Conservation (phyloP, 2,113 vertebrate genomes). For the Rhea pennata region DNA sequence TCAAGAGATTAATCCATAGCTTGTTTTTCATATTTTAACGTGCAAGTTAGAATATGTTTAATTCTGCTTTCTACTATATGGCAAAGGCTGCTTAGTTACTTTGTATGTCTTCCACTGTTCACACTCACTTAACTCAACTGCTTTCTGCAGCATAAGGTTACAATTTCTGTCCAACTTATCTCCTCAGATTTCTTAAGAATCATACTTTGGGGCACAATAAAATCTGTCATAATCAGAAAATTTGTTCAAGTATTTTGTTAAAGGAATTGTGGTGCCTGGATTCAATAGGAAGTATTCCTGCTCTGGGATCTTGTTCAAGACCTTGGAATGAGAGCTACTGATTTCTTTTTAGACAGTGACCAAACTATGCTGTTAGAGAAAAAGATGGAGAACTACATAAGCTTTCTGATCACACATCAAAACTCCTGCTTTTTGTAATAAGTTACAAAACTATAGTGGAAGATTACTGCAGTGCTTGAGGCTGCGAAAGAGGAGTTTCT, state of each 20-base stretch:
- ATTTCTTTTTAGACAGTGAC: too few relatives aligned
- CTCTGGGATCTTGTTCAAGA: neutral
- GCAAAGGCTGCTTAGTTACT: neutral
- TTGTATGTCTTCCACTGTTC: neutral
- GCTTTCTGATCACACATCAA: neutral
- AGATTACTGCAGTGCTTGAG: neutral
- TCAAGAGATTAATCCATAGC: neutral
- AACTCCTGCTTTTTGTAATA: neutral
- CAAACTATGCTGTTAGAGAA: neutral
- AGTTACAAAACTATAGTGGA: neutral
- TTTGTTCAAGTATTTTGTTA: neutral
- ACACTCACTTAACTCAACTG: neutral
- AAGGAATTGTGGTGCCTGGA: neutral
- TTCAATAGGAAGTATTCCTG: neutral
- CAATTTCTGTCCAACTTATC: neutral
- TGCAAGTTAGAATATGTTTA: neutral
- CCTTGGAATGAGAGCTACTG: neutral
- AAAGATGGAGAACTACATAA: neutral
- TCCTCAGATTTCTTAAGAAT: neutral
- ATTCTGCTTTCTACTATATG: neutral
- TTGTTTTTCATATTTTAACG: neutral
- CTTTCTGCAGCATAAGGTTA: neutral
- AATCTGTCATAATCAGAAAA: neutral
- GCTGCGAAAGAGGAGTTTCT: neutral
- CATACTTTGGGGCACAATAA: neutral